Evolutionary conservation across 1,140 invertebrate species (phyloP), one percentile per base, ranked within the genome.

Genomic region (Heliothis subflexa): DNA sequence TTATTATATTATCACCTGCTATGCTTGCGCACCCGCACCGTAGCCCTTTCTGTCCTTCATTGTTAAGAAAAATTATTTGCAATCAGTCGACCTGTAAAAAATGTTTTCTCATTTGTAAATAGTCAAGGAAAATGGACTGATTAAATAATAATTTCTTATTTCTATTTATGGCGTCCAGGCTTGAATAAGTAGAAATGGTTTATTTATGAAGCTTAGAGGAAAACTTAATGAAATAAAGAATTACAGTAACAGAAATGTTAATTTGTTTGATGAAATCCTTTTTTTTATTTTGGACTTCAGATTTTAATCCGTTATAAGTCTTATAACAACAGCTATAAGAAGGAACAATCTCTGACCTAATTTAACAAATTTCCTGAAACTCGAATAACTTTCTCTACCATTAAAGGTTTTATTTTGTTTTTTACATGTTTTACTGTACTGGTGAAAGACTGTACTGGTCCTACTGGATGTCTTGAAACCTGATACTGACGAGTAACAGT

Each of bases 401-500:
- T 66, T 49, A 4, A 66, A 47, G 5, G 12, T 47, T 40, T n/a
- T n/a, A 16, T 47, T 64, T 66, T 18, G 1, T 49, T 49, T 62
- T 66, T 49, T 4, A 66, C 21, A 59, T 28, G 55, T 28, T n/a
- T n/a, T n/a, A n/a, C n/a, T n/a, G n/a, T n/a, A n/a, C n/a, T n/a
- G n/a, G n/a, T n/a, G 21, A 28, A 14, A 57, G 18, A 57, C 2
- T 28, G 21, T 21, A 40, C 33, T 40, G 33, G 66, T 33, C 9
- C 14, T 52, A 55, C 52, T 54, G 59, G 25, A 13, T 9, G 33
- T 18, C 62, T 12, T 21, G 86, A 82, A 84, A 87, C 82, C n/a
- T 76, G 79, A 89, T 86, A 83, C 78, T 83, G 45, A 68, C 68
- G 45, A 54, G 82, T 82, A 86, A 87, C 80, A 77, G 77, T 83